Percentiles rank a stretch among this genome's conserved stretches.
phyloP scores from a whole-genome alignment of 2,797 vertebrate genomes.

The Muscicapa comitata region DNA sequence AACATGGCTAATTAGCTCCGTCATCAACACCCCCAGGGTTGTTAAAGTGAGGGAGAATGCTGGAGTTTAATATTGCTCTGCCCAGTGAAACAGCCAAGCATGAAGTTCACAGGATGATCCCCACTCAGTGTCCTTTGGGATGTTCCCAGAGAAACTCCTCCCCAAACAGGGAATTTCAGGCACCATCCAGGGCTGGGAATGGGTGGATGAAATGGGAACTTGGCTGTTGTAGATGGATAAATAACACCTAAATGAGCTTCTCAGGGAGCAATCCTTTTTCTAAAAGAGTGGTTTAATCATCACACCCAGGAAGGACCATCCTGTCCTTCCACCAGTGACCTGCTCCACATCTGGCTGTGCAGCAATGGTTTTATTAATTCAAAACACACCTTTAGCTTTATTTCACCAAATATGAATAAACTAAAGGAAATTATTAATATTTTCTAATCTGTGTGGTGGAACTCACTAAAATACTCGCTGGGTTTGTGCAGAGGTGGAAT shows the following conservation, averaged over 20 bases:
- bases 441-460: background rate
- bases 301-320: background rate
- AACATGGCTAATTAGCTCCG: conserved; percentile 68
- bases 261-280: background rate
- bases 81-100: background rate
- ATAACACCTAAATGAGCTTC: background rate
- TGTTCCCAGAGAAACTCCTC: background rate
- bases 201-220: background rate
- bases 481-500: background rate
- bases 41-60: background rate
- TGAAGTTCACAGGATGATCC: background rate
- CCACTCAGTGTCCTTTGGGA: accelerated
- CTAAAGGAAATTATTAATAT: background rate
- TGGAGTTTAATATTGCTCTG: background rate
- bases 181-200: background rate
- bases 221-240: background rate
- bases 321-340: background rate
- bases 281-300: background rate
- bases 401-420: background rate
- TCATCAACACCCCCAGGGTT: conserved; percentile 47
- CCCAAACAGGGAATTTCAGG: background rate
- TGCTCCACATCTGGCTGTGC: background rate
- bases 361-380: background rate
- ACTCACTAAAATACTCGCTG: background rate
- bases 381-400: background rate